Base-by-base conservation (phyloP, 2,113 vertebrate species). In the Scortum barcoo region DNA sequence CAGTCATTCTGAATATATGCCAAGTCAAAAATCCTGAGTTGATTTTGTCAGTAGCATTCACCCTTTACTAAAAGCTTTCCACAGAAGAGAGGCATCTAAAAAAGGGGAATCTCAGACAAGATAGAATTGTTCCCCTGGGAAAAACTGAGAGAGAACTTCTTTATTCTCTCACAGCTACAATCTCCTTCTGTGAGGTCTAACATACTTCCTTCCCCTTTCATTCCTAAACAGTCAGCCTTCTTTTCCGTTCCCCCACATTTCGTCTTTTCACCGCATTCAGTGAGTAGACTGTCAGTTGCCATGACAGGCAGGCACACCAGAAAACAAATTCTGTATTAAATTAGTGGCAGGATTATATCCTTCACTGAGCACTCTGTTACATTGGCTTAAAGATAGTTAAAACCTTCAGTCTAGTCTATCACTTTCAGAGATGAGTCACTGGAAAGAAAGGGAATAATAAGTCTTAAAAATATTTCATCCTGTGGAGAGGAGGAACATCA, bases 201-300 rank as follows among this genome's bases (percentile, higher is more conserved):
- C 83, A 66, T 85, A 80, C 81, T 87, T 90, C 83, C 89, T 87
- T 85, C 82, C 80, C 81, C 70, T 88, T 90, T 91, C 77, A 89
- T 89, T 86, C 79, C 83, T 68, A 9, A 88, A 84, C 83, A 88
- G 65, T 77, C 86, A 38, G 76, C 22, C 61, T 78, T 84, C 76
- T 90, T 91, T 95, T 92, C 90, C 92, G 91, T 91, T 90, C 92
- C 90, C 67, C 84, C 84, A 80, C 88, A 77, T 80, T 85, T 88
- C 33, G 70, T 85, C 83, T 84, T 76, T 88, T 78, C 84, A 60
- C 67, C 0, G 13, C 12, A 22, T 76, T 80, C 84, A 60, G 9
- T 17, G 81, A 87, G 85, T 40, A 58, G 78, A 82, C 88, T 74
- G 85, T 91, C 89, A 91, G 85, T 86, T 83, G 67, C 85, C 78